phyloP scores from a whole-genome alignment of 53 echinoderm and acorn worm genomes.

The Henricia sp. region DNA sequence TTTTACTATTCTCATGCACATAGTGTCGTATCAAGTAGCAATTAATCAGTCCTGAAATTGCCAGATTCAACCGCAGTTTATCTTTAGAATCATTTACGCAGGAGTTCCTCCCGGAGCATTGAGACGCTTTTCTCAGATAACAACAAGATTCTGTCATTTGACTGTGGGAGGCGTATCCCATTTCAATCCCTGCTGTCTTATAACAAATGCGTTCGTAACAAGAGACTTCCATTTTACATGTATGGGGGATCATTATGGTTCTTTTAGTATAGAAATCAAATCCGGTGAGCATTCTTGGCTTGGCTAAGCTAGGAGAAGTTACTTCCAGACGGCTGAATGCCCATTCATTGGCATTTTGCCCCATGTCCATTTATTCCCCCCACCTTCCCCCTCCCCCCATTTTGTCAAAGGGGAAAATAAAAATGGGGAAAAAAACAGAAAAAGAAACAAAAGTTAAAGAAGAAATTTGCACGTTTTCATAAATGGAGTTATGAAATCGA shows the following conservation, averaged over 20 bases:
- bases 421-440: too few species aligned
- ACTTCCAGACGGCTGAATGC: not conserved
- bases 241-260: not conserved
- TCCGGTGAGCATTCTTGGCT: not conserved
- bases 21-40: constrained; percentile 4
- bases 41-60: not conserved
- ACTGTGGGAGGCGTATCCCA: not conserved
- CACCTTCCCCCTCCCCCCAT: too few species aligned
- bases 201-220: not conserved
- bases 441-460: too few species aligned
- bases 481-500: too few species aligned
- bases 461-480: too few species aligned
- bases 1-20: not conserved
- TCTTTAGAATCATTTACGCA: not conserved
- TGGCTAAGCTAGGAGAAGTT: too few species aligned
- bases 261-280: not conserved
- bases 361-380: too few species aligned
- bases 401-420: too few species aligned
- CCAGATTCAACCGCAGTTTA: constrained; percentile 7
- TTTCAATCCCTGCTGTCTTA: not conserved
- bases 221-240: not conserved
- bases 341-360: too few species aligned
- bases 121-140: too few species aligned
- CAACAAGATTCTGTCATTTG: too few species aligned
- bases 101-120: not conserved